These are phyloP conservation scores for Eucriotettix oculatus DNA, from an alignment of 2,888 invertebrate species.

Conservation along the genomic window DNA sequence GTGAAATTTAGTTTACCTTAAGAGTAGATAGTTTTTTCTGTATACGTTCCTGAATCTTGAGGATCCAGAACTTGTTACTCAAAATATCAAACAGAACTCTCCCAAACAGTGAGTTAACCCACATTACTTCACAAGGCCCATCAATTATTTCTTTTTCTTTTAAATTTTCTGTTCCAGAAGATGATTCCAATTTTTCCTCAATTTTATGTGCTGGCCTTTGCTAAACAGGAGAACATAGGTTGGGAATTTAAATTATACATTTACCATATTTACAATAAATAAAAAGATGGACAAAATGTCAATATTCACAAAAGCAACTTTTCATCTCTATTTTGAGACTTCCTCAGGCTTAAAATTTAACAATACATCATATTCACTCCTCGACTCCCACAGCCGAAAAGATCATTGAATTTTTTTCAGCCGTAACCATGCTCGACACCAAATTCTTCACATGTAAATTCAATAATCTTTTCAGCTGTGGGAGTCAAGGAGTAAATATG, in stretches of 20 bases:
- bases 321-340: no score
- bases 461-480: no score
- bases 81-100: constrained; percentile 71
- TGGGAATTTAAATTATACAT: neutral
- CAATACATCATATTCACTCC: no score
- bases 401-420: no score
- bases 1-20: constrained; percentile 35
- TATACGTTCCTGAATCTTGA: constrained; percentile 55
- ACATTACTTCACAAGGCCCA: constrained; percentile 32
- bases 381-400: no score
- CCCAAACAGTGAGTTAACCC: constrained; percentile 64
- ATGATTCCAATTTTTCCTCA: constrained; percentile 3
- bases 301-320: no score
- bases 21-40: constrained; percentile 75
- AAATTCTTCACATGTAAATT: no score
- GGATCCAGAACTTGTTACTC: constrained; percentile 49
- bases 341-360: no score
- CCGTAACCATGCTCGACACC: no score
- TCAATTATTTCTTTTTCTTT: constrained; percentile 8
- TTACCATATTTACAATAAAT: no score
- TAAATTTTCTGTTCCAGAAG: neutral
- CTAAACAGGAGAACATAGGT: neutral
- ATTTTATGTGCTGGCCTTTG: neutral
- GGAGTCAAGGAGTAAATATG: no score
- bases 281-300: no score